Evolutionary conservation across 2,888 invertebrate genomes (phyloP).

Genomic region (Drosophila anomelani): DNA sequence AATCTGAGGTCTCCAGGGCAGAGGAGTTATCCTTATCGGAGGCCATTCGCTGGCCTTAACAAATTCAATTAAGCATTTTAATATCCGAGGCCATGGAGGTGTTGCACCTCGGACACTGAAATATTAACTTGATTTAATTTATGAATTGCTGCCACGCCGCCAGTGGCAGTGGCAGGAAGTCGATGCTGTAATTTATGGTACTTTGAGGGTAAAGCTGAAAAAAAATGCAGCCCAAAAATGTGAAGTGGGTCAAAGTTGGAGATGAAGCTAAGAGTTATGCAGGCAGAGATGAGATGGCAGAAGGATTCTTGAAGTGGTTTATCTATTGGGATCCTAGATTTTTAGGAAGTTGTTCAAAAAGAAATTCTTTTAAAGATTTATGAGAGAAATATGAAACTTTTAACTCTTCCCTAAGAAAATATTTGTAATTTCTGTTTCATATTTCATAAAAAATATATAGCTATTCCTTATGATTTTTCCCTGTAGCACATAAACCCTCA

Average conservation of each 20-base stretch:
- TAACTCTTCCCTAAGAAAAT: too few species aligned
- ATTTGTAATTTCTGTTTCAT: too few species aligned
- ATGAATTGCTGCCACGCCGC: slow-evolving; percentile 61
- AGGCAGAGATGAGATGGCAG: not conserved
- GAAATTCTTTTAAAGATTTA: not conserved
- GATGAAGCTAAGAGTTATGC: not conserved
- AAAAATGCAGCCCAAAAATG: slow-evolving; percentile 21
- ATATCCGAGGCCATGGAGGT: slow-evolving; percentile 74
- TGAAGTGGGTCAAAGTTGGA: slow-evolving; percentile 47
- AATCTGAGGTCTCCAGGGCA: slow-evolving; percentile 9
- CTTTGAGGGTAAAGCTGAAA: slow-evolving; percentile 10
- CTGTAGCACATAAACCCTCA: not conserved
- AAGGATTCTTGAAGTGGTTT: not conserved
- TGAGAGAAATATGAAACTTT: too few species aligned
- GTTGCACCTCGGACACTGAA: slow-evolving; percentile 72
- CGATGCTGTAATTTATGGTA: slow-evolving; percentile 42
- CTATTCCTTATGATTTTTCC: not conserved
- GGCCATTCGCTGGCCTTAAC: slow-evolving; percentile 61
- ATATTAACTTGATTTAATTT: slow-evolving; percentile 81
- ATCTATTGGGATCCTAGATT: not conserved
- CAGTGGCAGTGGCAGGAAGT: slow-evolving; percentile 47
- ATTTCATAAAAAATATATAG: not conserved
- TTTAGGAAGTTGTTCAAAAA: not conserved
- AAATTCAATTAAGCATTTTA: slow-evolving; percentile 81
- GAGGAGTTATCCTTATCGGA: slow-evolving; percentile 58